Evolutionary conservation across 2,797 vertebrate genomes (phyloP).

Genomic region (Sciaenops ocellatus): DNA sequence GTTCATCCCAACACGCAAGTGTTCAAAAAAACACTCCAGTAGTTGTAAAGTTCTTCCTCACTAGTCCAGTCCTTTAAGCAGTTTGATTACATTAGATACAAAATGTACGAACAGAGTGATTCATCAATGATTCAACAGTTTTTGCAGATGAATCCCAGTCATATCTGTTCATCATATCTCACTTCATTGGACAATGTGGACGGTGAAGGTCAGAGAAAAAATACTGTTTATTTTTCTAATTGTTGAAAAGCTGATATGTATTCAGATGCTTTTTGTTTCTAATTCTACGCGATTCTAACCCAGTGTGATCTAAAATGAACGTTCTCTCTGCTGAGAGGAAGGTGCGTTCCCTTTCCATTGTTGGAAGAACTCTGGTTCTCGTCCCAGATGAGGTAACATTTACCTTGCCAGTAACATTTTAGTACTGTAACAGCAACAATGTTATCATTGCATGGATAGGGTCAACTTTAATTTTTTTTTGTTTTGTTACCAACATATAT

Average conservation of each 20-base stretch:
- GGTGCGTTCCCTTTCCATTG: slow-evolving; percentile 46
- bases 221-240: neutral
- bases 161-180: slow-evolving; percentile 7
- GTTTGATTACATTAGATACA: neutral
- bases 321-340: slow-evolving; percentile 33
- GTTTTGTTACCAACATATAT: slow-evolving; percentile 20
- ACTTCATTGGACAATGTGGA: neutral
- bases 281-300: neutral
- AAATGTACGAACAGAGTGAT: slow-evolving; percentile 6
- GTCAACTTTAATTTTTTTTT: slow-evolving; percentile 4
- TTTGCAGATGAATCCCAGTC: neutral
- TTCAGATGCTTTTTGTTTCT: slow-evolving; percentile 3
- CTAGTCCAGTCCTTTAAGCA: neutral
- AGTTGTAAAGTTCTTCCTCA: neutral
- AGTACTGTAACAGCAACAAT: slow-evolving; percentile 30
- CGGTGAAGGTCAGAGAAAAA: neutral
- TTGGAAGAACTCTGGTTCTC: slow-evolving; percentile 41
- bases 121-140: neutral
- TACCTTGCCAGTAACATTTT: slow-evolving; percentile 44
- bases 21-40: slow-evolving; percentile 5
- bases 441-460: slow-evolving; percentile 23
- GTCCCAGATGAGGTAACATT: slow-evolving; percentile 62
- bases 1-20: neutral
- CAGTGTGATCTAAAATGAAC: neutral
- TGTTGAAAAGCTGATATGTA: slow-evolving; percentile 21